Conservation (phyloP, 2,797 vertebrate species). For the Gambusia yucatana region DNA sequence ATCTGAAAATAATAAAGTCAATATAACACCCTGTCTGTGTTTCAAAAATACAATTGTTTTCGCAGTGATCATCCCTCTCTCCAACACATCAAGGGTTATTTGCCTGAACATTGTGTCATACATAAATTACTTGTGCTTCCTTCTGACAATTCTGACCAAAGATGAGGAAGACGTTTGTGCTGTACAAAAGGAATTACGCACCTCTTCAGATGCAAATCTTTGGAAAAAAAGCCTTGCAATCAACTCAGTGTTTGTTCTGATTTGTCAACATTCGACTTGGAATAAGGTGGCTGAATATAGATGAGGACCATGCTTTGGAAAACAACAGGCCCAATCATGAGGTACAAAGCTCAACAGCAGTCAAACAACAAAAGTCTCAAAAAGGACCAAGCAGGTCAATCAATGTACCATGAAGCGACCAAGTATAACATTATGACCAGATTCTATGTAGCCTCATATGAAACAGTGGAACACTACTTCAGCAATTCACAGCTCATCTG, state of each 20-base stretch:
- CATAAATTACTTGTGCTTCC: constrained; percentile 4
- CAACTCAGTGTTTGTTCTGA: neutral
- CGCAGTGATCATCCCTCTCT: constrained; percentile 10
- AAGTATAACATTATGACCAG: neutral
- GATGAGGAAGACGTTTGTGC: neutral
- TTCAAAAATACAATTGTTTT: neutral
- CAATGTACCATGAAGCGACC: neutral
- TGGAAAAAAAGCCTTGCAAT: neutral
- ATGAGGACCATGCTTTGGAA: neutral
- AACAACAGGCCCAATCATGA: neutral
- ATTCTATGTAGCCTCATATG: neutral
- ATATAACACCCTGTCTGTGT: neutral
- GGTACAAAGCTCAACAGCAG: neutral
- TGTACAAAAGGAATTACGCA: constrained; percentile 13
- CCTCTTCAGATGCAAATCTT: constrained; percentile 12
- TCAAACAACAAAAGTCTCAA: constrained; percentile 1
- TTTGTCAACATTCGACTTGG: neutral
- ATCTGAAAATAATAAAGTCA: constrained; percentile 1
- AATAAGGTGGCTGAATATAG: neutral
- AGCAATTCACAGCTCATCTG: neutral
- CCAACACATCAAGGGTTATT: constrained; percentile 22
- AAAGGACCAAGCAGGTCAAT: neutral
- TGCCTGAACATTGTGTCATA: constrained; percentile 15
- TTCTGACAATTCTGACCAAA: constrained; percentile 1
- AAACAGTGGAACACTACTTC: neutral